Percentiles rank a stretch among this genome's conserved stretches.
Evolutionary conservation across 2,797 vertebrate genomes (phyloP).

Genomic region (Xenops minutus): DNA sequence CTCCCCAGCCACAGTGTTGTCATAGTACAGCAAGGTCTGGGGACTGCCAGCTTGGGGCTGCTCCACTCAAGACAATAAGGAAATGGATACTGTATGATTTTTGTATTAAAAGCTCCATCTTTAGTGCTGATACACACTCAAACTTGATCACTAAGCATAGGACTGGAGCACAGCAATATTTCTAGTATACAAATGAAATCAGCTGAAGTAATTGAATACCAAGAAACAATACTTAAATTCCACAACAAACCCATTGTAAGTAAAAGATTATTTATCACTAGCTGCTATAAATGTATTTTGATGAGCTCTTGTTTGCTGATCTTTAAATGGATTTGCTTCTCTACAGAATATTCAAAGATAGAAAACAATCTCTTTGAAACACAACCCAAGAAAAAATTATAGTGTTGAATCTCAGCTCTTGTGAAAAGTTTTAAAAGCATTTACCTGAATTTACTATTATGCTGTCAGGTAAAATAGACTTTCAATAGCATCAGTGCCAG

Average conservation of each 20-base stretch:
- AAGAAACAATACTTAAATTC: not conserved
- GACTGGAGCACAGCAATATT: not conserved
- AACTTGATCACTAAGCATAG: not conserved
- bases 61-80: not conserved
- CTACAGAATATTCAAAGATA: not conserved
- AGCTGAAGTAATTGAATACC: not conserved
- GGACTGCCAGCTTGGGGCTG: not conserved
- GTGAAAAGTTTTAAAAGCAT: conserved; percentile 11
- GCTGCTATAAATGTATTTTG: not conserved
- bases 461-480: not conserved
- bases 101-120: not conserved
- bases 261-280: not conserved
- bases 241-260: not conserved
- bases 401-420: not conserved
- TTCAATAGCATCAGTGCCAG: not conserved
- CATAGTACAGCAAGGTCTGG: not conserved
- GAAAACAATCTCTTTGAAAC: not conserved
- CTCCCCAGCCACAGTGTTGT: not conserved
- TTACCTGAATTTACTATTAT: not conserved
- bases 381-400: not conserved
- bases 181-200: not conserved
- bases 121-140: not conserved
- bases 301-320: not conserved
- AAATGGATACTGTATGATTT: not conserved
- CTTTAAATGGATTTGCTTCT: not conserved